phyloP scores from a whole-genome alignment of 2,113 vertebrate species.

The Drymodes brunneopygia region DNA sequence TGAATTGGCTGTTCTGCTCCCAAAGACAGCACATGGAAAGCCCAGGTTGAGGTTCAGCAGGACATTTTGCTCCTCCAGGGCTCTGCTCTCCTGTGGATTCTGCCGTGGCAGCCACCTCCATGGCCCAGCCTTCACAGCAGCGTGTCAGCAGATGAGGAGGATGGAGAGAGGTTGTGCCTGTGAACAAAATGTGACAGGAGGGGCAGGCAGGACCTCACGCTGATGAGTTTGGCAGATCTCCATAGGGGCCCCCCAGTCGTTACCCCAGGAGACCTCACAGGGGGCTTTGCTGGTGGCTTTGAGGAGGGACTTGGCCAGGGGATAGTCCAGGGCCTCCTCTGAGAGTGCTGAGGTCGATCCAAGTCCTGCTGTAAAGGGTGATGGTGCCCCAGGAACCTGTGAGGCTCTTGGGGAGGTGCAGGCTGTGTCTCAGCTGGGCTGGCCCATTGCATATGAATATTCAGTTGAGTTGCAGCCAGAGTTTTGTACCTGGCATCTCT shows the following conservation, averaged over 20 bases:
- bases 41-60: not conserved
- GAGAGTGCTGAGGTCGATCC: not conserved
- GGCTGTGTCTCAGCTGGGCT: not conserved
- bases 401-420: not conserved
- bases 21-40: not conserved
- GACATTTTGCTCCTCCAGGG: not conserved
- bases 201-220: not conserved
- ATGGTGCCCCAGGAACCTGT: not conserved
- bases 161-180: not conserved
- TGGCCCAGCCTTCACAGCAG: not conserved
- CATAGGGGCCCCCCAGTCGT: rapidly evolving
- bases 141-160: not conserved
- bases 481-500: not conserved
- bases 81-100: not conserved
- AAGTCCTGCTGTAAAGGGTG: not conserved
- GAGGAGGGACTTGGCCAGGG: not conserved
- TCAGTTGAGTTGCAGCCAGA: not conserved
- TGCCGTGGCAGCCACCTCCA: not conserved
- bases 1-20: not conserved
- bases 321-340: not conserved
- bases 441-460: not conserved
- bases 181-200: not conserved
- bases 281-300: not conserved
- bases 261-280: not conserved
- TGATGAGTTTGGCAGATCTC: not conserved